Conservation (phyloP, 1,140 invertebrate species). For the Bathynomus jamesi region DNA sequence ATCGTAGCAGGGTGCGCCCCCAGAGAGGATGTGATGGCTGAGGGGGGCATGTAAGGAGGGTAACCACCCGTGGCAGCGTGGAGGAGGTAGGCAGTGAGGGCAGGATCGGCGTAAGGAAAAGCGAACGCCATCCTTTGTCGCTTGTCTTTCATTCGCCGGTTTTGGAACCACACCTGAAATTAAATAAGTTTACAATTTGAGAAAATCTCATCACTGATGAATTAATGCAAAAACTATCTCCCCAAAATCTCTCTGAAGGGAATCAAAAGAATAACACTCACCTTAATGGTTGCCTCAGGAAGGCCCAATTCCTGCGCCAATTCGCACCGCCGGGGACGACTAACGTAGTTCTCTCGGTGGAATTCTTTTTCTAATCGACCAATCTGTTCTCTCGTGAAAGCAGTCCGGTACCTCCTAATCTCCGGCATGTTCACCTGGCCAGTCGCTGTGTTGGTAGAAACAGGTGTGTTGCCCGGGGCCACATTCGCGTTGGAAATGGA, state of each 20-base stretch:
- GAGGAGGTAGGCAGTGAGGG: constrained; percentile 75
- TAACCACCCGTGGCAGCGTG: constrained; percentile 60
- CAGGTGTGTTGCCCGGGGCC: neutral
- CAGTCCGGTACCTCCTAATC: constrained; percentile 76
- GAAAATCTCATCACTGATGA: neutral
- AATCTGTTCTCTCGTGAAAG: constrained; percentile 93
- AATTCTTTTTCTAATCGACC: constrained; percentile 94
- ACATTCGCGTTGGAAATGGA: neutral
- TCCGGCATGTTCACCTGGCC: constrained; percentile 13
- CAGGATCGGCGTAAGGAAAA: constrained; percentile 88
- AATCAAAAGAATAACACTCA: constrained; percentile 41
- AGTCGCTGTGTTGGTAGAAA: neutral
- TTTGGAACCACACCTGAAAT: constrained; percentile 92
- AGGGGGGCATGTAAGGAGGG: neutral
- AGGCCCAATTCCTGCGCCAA: constrained; percentile 84
- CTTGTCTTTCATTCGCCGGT: constrained; percentile 97
- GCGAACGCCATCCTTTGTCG: constrained; percentile 81
- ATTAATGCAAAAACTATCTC: neutral
- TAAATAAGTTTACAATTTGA: neutral
- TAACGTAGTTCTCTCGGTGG: constrained; percentile 95
- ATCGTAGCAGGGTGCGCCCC: neutral
- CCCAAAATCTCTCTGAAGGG: neutral
- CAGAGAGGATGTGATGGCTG: neutral
- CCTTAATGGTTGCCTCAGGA: constrained; percentile 98
- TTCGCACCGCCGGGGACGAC: constrained; percentile 85